Base-by-base conservation (phyloP, 2,113 vertebrate genomes). In the Grallaria varia region DNA sequence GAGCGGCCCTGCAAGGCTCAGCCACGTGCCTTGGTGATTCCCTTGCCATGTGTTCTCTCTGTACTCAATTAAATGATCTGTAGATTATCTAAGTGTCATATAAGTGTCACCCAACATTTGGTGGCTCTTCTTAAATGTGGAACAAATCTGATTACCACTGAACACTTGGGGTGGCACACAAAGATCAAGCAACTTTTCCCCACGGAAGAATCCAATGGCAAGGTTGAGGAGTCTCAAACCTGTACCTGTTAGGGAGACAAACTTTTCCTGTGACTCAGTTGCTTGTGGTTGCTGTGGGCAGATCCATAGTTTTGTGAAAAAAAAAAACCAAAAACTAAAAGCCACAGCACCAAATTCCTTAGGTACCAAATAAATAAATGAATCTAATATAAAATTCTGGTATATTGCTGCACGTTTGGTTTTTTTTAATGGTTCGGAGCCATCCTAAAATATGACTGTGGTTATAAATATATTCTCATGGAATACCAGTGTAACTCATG, bases 21-120 rank as follows among this genome's bases (percentile, higher is more conserved):
- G 62, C 35, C 33, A 39, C 0, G 0, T 8, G n/a, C 14, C 22
- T 37, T 53, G 39, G 55, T 10, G 63, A 39, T 50, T 88, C 60
- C 56, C 74, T 58, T 42, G 23, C 3, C 3, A 6, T 14, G 4
- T 33, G 58, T 18, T 15, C 12, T 58, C 59, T 80, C 60, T 90
- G 22, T 5, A 28, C 33, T 68, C 62, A 67, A 9, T 49, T 53
- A 80, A 78, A 59, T 7, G 28, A n/a, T n/a, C 55, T 77, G 68
- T 35, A 53, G 23, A 49, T 79, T 79, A 80, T 55, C 6, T 31
- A 60, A 75, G 37, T 40, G 49, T 60, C 63, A 27, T 22, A 49
- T 33, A 81, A 94, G 84, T 47, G 68, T 78, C 21, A 52, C 45
- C 72, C 92, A 67, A 85, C 24, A 64, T 56, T 77, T 71, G 5